Evolutionary conservation across 2,113 vertebrate species (phyloP).

Genomic region (Brachypteracias leptosomus): DNA sequence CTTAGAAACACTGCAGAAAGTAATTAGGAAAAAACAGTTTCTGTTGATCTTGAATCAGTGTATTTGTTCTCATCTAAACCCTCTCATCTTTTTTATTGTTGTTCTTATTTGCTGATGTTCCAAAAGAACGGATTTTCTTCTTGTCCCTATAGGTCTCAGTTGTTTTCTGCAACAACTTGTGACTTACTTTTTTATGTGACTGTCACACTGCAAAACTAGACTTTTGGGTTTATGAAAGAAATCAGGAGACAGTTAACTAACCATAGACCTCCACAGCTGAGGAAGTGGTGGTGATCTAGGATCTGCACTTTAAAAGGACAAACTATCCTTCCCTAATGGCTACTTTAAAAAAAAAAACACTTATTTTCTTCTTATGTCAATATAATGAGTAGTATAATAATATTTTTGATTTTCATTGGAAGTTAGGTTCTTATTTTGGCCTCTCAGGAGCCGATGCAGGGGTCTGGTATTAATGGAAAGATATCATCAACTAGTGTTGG

Average conservation of each 20-base stretch:
- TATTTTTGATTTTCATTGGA: background rate
- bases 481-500: background rate
- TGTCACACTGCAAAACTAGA: background rate
- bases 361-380: background rate
- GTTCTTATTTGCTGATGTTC: background rate
- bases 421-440: background rate
- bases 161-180: background rate
- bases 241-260: background rate
- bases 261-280: background rate
- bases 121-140: background rate
- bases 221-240: background rate
- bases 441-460: background rate
- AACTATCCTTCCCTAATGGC: background rate
- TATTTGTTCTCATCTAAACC: background rate
- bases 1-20: background rate
- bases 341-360: background rate
- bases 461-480: background rate
- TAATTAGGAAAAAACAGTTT: background rate
- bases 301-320: background rate
- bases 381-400: background rate
- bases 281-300: background rate
- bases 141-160: background rate
- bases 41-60: background rate
- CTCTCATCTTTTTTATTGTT: background rate
- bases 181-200: background rate